Percentiles rank a stretch among this genome's conserved stretches.
Conservation (phyloP, 2,888 invertebrate species). For the Synanthedon myopaeformis region DNA sequence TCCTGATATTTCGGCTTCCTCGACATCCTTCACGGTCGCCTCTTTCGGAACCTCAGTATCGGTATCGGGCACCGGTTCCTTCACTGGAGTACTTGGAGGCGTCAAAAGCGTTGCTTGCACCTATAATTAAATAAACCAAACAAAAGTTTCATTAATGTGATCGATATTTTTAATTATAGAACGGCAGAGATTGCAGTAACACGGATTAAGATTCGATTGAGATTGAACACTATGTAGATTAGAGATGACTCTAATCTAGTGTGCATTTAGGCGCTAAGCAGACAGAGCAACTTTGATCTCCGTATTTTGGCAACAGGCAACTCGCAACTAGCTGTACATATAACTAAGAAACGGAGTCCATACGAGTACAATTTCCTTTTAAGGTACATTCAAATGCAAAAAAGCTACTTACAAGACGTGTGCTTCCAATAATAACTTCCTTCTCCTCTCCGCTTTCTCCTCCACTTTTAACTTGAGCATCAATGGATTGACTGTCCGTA, state of each 20-base stretch:
- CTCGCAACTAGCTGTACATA: too few species aligned
- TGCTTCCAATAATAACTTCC: constrained; percentile 39
- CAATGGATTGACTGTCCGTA: constrained; percentile 32
- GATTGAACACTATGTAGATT: too few species aligned
- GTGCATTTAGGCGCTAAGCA: too few species aligned
- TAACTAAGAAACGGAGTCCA: too few species aligned
- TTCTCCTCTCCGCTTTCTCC: constrained; percentile 25
- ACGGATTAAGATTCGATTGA: too few species aligned
- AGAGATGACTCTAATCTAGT: too few species aligned
- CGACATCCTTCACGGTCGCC: constrained; percentile 22
- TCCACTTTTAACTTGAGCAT: constrained; percentile 12
- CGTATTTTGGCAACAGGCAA: too few species aligned
- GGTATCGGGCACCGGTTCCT: constrained; percentile 21
- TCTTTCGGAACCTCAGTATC: constrained; percentile 21
- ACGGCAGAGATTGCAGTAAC: too few species aligned
- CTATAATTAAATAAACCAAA: constrained; percentile 14
- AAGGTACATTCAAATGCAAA: too few species aligned
- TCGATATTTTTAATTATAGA: neutral
- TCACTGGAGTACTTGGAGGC: constrained; percentile 48
- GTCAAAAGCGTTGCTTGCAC: constrained; percentile 45
- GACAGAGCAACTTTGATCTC: too few species aligned
- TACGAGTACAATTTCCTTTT: too few species aligned
- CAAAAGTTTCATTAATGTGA: neutral
- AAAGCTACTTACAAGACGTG: constrained; percentile 31
- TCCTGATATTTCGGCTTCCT: constrained; percentile 28